Evolutionary conservation across 2,888 invertebrate species (phyloP).

Genomic region (Meta bourneti): DNA sequence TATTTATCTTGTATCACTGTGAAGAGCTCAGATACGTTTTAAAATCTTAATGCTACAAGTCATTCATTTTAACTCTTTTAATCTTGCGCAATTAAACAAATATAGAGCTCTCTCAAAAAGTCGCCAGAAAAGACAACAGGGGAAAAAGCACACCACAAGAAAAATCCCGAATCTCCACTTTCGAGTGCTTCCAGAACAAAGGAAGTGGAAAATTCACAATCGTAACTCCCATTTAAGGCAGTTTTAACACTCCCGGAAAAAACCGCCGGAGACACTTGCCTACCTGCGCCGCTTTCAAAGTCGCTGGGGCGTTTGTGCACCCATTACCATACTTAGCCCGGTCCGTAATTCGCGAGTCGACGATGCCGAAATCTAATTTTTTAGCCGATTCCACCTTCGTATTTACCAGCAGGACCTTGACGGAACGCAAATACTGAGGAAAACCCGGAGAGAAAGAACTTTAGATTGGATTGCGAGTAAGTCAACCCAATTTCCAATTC

Average conservation of each 20-base stretch:
- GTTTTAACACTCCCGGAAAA: conserved; percentile 19
- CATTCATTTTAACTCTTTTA: too few species aligned
- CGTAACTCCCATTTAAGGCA: conserved; percentile 30
- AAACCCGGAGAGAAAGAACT: conserved; percentile 21
- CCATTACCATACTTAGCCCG: conserved; percentile 49
- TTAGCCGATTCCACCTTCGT: conserved; percentile 50
- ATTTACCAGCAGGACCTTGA: conserved; percentile 25
- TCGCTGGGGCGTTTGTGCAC: conserved; percentile 4
- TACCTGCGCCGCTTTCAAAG: background rate
- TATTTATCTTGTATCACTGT: too few species aligned
- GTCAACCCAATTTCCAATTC: conserved; percentile 74
- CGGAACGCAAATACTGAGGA: conserved; percentile 47
- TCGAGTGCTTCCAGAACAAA: background rate
- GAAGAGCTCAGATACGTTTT: too few species aligned
- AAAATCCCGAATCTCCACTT: background rate
- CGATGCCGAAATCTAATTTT: conserved; percentile 69
- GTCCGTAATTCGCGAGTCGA: conserved; percentile 43
- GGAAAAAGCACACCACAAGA: background rate
- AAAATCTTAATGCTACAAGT: too few species aligned
- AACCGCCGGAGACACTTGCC: background rate
- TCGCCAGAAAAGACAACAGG: too few species aligned
- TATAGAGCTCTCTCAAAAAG: too few species aligned
- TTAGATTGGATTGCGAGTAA: conserved; percentile 71
- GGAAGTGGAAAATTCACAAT: background rate
- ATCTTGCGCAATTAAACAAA: too few species aligned